Evolutionary conservation across 2,113 vertebrate genomes (phyloP).

Genomic region (Pelusios castaneus): DNA sequence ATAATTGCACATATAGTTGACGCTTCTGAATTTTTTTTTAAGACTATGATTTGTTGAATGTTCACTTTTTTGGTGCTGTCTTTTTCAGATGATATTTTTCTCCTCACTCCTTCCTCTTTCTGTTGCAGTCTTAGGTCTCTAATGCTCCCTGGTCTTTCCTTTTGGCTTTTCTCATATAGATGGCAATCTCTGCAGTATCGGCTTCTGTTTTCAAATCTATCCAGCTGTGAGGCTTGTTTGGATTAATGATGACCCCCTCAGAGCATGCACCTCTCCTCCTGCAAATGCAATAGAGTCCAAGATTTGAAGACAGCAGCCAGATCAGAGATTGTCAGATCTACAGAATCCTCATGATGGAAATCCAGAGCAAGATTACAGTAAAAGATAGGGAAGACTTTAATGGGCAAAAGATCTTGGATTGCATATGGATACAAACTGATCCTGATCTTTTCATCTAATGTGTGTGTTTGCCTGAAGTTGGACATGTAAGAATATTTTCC

Average conservation of each 20-base stretch:
- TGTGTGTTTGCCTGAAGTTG: not conserved
- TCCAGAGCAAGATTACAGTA: conserved; percentile 22
- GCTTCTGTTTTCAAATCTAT: not conserved
- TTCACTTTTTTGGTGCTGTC: not conserved
- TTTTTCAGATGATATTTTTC: not conserved
- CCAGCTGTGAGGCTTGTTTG: conserved; percentile 29
- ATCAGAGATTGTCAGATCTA: not conserved
- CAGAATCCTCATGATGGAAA: not conserved
- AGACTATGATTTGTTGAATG: not conserved
- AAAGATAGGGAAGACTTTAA: not conserved
- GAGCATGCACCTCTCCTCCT: conserved; percentile 2
- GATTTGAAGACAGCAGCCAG: conserved; percentile 9
- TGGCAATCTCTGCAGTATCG: not conserved
- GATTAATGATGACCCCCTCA: conserved; percentile 33
- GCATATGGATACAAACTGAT: not conserved
- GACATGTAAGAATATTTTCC: not conserved
- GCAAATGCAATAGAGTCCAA: not conserved
- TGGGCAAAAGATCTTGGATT: not conserved
- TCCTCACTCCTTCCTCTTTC: not conserved
- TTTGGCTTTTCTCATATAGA: not conserved
- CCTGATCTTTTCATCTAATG: not conserved
- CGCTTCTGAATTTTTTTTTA: not conserved
- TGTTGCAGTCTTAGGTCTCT: not conserved
- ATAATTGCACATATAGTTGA: not conserved
- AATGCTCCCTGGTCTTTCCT: not conserved